Conservation (phyloP, 2,113 vertebrate genomes). For the Sphyrna mokarran region DNA sequence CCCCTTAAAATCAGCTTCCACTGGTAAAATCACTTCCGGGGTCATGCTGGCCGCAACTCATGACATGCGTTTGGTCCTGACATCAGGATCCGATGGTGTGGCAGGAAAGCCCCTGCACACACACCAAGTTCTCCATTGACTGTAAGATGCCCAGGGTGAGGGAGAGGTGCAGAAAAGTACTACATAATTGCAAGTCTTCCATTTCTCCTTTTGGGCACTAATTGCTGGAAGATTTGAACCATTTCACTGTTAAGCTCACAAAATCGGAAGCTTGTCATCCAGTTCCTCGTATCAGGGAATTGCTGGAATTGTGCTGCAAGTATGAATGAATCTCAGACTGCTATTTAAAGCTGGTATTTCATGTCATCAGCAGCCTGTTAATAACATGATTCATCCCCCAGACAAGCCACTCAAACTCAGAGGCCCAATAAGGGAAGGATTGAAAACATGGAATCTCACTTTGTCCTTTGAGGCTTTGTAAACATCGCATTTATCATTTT, state of each 20-base stretch:
- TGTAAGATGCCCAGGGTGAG: background rate
- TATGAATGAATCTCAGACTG: background rate
- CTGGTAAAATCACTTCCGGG: background rate
- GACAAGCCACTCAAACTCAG: background rate
- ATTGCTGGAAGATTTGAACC: background rate
- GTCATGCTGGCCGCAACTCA: too few relatives aligned
- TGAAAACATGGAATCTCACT: background rate
- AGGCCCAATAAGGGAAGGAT: background rate
- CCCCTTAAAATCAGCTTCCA: background rate
- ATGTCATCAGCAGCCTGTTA: background rate
- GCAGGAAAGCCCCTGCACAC: background rate
- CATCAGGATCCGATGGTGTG: background rate
- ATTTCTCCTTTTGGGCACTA: background rate
- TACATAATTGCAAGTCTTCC: background rate
- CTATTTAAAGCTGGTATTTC: constrained; percentile 5
- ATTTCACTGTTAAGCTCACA: background rate
- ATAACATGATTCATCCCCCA: background rate
- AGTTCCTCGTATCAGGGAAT: background rate
- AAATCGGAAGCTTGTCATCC: background rate
- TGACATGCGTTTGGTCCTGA: background rate
- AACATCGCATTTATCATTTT: background rate
- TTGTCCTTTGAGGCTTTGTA: background rate
- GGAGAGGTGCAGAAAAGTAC: background rate
- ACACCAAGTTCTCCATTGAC: background rate
- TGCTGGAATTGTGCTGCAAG: background rate